phyloP scores from a whole-genome alignment of 2,888 invertebrate genomes.

The Syrista parreyssii region DNA sequence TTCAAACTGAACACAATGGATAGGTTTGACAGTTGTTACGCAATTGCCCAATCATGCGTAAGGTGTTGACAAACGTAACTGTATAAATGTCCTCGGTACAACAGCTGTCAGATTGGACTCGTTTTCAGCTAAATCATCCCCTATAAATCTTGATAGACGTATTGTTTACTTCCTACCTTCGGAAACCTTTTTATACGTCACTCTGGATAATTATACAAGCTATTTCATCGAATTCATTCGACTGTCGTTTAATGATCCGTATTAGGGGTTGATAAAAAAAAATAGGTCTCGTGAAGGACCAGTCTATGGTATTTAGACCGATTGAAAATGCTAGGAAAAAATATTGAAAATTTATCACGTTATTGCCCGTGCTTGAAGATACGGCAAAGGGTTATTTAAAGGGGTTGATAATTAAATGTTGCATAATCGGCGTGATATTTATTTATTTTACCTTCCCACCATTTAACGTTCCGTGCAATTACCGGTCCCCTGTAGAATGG shows the following conservation, averaged over 20 bases:
- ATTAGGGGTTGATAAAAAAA: background rate
- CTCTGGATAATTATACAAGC: background rate
- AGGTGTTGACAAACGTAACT: background rate
- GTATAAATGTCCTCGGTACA: background rate
- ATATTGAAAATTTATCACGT: background rate
- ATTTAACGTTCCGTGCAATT: background rate
- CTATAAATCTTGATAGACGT: background rate
- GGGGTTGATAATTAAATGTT: background rate
- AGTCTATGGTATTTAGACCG: too few relatives aligned
- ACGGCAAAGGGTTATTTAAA: too few relatives aligned
- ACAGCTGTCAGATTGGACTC: background rate
- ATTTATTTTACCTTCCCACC: background rate
- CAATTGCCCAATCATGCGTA: background rate
- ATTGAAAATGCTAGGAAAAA: too few relatives aligned
- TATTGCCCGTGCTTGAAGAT: too few relatives aligned
- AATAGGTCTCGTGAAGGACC: too few relatives aligned
- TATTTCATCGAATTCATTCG: background rate
- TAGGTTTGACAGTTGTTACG: background rate
- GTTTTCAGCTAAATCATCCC: background rate
- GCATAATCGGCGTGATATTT: background rate
- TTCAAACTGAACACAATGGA: background rate
- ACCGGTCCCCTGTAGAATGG: background rate
- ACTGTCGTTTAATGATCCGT: accelerated
- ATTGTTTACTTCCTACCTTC: background rate
- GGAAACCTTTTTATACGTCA: background rate